These are phyloP conservation scores for Drosophila kikkawai DNA, from an alignment of 1,140 invertebrate genomes.

Conservation along the genomic window DNA sequence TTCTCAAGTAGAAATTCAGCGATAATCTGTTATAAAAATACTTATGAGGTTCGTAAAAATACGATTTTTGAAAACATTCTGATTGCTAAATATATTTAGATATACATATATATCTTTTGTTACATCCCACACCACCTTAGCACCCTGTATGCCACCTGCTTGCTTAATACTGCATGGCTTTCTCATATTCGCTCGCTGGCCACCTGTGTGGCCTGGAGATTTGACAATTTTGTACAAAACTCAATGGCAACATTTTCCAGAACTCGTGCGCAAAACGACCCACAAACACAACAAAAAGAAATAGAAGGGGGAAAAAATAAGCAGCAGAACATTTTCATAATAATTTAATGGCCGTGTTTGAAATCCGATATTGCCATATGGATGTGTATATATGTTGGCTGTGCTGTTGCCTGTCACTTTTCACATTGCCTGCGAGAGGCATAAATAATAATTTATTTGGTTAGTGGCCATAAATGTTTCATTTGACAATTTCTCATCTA, in stretches of 20 bases:
- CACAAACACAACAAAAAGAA: slow-evolving; percentile 11
- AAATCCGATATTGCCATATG: slow-evolving; percentile 62
- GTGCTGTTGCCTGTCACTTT: slow-evolving; percentile 57
- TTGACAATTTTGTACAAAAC: slow-evolving; percentile 14
- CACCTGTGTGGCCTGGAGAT: slow-evolving; percentile 37
- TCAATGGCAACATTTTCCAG: slow-evolving; percentile 27
- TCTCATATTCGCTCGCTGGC: slow-evolving; percentile 14
- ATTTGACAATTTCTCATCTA: slow-evolving; percentile 72
- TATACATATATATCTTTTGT: neutral
- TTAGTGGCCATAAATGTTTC: slow-evolving; percentile 54
- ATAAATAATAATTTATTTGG: slow-evolving; percentile 77
- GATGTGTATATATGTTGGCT: slow-evolving; percentile 18
- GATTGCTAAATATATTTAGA: too few relatives aligned
- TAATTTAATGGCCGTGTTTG: slow-evolving; percentile 71
- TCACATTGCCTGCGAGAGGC: slow-evolving; percentile 54
- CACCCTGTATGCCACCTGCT: neutral
- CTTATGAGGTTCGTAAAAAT: neutral
- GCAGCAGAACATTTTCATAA: slow-evolving; percentile 59
- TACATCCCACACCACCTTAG: neutral
- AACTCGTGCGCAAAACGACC: slow-evolving; percentile 48
- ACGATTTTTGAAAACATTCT: too few relatives aligned
- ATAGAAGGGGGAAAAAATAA: slow-evolving; percentile 4
- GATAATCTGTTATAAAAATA: neutral
- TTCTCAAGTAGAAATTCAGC: too few relatives aligned
- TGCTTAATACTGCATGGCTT: neutral